Evolutionary conservation across 2,113 vertebrate species (phyloP).

Genomic region (Stegostoma tigrinum): DNA sequence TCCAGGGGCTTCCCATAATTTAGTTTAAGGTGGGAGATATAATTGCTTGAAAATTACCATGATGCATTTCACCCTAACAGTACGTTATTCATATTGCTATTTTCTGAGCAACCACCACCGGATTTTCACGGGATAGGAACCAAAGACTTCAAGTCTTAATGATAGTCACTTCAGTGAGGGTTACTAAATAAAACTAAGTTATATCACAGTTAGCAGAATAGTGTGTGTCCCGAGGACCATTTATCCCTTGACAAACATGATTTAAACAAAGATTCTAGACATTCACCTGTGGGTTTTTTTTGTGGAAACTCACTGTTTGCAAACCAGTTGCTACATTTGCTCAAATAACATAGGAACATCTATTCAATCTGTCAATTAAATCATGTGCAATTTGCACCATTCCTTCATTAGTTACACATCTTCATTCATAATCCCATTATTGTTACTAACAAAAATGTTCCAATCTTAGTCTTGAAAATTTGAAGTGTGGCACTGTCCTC

Average conservation of each 20-base stretch:
- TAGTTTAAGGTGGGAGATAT: too few species aligned
- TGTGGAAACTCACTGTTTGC: not conserved
- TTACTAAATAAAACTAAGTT: too few species aligned
- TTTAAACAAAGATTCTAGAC: not conserved
- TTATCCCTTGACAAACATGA: not conserved
- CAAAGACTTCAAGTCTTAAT: too few species aligned
- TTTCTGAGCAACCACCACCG: too few species aligned
- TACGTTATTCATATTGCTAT: too few species aligned
- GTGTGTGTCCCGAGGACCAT: not conserved
- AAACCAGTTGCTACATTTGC: not conserved
- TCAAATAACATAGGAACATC: not conserved
- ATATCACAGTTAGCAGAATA: too few species aligned
- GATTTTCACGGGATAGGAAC: too few species aligned
- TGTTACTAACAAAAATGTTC: not conserved
- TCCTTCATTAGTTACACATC: not conserved
- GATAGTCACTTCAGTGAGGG: too few species aligned
- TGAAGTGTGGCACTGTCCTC: not conserved
- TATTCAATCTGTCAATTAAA: not conserved
- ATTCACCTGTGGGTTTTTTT: not conserved
- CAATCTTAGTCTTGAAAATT: not conserved
- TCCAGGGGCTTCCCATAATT: too few species aligned
- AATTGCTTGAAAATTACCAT: too few species aligned
- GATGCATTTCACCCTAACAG: too few species aligned
- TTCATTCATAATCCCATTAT: not conserved
- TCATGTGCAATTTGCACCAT: not conserved